Base-by-base conservation (phyloP, 2,113 vertebrate species). In the Eupsittula cactorum region DNA sequence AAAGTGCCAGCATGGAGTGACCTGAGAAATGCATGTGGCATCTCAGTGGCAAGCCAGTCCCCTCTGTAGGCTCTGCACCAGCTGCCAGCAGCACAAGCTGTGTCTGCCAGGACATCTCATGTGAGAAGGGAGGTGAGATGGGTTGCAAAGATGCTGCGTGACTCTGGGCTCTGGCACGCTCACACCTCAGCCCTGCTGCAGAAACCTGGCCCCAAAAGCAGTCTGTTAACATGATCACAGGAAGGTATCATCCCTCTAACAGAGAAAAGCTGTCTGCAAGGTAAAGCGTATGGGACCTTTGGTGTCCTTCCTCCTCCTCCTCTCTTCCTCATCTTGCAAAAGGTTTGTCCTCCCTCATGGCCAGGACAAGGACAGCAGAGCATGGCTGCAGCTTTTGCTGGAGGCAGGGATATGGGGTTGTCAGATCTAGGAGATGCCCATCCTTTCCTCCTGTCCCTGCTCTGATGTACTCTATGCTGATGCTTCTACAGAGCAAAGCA, bases 41-140 rank as follows among this genome's bases (percentile, higher is more conserved):
- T 49, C 71, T 49, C 1, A 2, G 80, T 70, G 64, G n/a, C 60
- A 59, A 88, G 59, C 23, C 74, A 31, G 65, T 15, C 16, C 86
- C 59, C 82, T 86, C 35, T 7, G 31, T 10, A 39, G 52, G 31
- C 80, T 74, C 41, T 11, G 62, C 8, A 25, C 65, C 87, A 42
- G 83, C 77, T 70, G 87, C 57, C 74, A 76, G 62, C 0, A 5
- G 78, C 82, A 87, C 6, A 41, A 75, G 89, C 81, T 93, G 84
- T 77, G 33, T 78, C 50, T 47, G 75, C 64, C 2, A 4, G 88
- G 93, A 92, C 68, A 25, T 7, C 78, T 90, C 76, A 5, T 73
- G 46, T n/a, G 68, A 88, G 68, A 75, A 92, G 77, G 47, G 76
- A 95, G 71, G 90, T 94, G 94, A 94, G 73, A 90, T 24, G 12